Evolutionary conservation across 2,888 invertebrate species (phyloP).

Genomic region (Litoditis marina): DNA sequence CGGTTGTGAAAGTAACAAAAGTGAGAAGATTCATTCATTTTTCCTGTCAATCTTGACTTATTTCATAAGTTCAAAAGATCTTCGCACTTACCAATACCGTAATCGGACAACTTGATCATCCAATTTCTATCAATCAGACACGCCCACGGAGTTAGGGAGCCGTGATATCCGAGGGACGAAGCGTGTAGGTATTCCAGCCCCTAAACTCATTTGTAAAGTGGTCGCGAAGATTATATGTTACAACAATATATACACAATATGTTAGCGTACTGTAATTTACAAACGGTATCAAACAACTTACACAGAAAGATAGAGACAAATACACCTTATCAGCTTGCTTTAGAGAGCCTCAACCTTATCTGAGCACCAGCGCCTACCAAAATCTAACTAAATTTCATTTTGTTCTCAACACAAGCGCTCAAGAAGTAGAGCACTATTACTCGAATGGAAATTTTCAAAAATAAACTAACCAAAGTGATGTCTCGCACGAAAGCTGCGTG

Average conservation of each 20-base stretch:
- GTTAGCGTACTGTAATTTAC: not conserved
- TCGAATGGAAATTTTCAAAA: not conserved
- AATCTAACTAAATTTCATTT: no score
- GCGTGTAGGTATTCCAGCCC: constrained; percentile 59
- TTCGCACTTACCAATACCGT: no score
- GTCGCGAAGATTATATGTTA: not conserved
- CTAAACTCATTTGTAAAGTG: constrained; percentile 21
- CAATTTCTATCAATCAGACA: constrained; percentile 60
- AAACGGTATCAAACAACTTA: no score
- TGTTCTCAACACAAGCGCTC: no score
- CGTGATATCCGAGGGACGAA: constrained; percentile 56
- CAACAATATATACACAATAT: not conserved
- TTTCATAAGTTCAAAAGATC: no score
- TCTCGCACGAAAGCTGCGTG: constrained; percentile 94
- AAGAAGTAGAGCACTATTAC: constrained; percentile 57
- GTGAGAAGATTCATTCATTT: no score
- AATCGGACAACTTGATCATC: constrained; percentile 61
- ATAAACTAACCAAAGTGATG: constrained; percentile 71
- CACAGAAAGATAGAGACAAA: no score
- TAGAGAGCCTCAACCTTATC: no score
- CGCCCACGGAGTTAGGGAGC: constrained; percentile 57
- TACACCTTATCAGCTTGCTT: no score
- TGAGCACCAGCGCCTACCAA: no score
- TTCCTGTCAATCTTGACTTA: no score
- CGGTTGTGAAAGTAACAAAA: no score